Evolutionary conservation across 2,113 vertebrate species (phyloP), one percentile per base, ranked within the genome.

Genomic region (Sander lucioperca): DNA sequence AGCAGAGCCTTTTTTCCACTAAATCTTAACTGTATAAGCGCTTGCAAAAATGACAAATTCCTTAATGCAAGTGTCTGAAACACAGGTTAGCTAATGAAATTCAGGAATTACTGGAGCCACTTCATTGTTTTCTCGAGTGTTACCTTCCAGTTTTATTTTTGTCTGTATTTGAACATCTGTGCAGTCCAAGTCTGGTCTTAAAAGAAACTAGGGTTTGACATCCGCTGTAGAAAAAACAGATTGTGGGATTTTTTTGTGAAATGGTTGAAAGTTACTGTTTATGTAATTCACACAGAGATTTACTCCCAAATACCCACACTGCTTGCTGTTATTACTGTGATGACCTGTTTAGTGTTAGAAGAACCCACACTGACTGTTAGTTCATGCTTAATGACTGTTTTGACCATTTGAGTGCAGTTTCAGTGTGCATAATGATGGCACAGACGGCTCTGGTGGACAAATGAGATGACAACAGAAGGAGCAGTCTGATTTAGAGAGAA

Each of bases 361-460:
- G 15, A 53, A 30, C 58, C n/a, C 65, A 14, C 45, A 12, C 33
- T 6, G 13, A 27, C 58, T 30, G 45, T 19, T 13, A 9, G n/a
- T 39, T 63, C 16, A 4, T 12, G 23, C 6, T 33, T 72, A 82
- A 91, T 86, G 48, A 74, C 57, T 70, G 80, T 81, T 83, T 78
- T 85, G 21, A 54, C 6, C 0, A 3, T n/a, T 16, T 11, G 45
- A 15, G 21, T 27, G 51, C 48, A 7, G 25, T 13, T 21, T 63
- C 3, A 6, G 48, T 5, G 53, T 56, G 57, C 43, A 10, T 43
- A 58, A 65, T 27, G 45, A 25, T 27, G 16, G 1, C 19, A 23
- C 14, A 43, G 54, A 18, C 12, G 1, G 61, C 3, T 51, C 4
- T 2, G 21, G n/a, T 4, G 18, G 54, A 62, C 57, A 50, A 69